A percentile compares a stretch with the other conserved stretches of the same genome.
These are phyloP conservation scores for Manis crassicaudata DNA, from an alignment of 2,797 vertebrate species.

Conservation along the genomic window DNA sequence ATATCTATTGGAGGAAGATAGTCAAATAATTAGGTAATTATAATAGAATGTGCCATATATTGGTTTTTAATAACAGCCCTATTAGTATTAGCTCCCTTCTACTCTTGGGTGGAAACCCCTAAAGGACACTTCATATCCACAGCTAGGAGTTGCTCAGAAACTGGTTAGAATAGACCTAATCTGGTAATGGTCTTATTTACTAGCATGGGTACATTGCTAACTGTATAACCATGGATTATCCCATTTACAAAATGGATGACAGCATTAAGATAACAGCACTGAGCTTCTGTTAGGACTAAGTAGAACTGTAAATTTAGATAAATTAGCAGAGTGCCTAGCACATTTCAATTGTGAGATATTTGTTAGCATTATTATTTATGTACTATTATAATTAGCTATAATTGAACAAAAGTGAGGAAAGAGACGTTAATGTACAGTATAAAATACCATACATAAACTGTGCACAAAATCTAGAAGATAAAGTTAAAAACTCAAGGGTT, in stretches of 20 bases:
- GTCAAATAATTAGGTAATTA: not conserved
- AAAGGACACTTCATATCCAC: not conserved
- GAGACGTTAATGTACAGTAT: not conserved
- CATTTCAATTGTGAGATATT: not conserved
- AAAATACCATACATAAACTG: not conserved
- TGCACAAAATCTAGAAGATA: not conserved
- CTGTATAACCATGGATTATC: not conserved
- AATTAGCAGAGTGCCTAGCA: not conserved
- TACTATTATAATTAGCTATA: not conserved
- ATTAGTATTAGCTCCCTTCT: not conserved
- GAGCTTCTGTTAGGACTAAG: not conserved
- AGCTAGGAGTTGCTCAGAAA: not conserved
- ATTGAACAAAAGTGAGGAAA: not conserved
- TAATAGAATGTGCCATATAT: not conserved
- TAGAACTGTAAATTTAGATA: not conserved
- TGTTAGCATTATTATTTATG: not conserved
- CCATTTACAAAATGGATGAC: not conserved
- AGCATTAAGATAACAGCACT: not conserved
- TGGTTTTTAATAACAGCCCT: not conserved
- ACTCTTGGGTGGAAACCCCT: not conserved
- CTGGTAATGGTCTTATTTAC: not conserved
- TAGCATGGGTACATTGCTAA: not conserved
- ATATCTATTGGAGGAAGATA: not conserved
- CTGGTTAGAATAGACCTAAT: not conserved
- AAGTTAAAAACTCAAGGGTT: not conserved